These are phyloP conservation scores for Lordiphosa andalusiaca DNA, from an alignment of 2,888 invertebrate genomes.

Conservation along the genomic window DNA sequence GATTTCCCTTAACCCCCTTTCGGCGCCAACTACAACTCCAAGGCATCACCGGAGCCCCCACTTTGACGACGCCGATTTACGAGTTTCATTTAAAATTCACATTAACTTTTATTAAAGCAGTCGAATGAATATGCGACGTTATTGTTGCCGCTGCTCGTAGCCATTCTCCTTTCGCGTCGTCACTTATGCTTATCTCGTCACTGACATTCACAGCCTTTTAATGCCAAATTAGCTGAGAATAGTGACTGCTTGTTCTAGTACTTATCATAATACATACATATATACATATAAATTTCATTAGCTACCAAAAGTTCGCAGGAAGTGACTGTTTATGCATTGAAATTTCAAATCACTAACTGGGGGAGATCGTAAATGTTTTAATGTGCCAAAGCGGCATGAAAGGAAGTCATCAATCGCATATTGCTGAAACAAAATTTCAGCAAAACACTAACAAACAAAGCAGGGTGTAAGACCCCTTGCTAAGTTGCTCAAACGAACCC, in stretches of 20 bases:
- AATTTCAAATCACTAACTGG: too few relatives aligned
- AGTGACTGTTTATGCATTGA: too few relatives aligned
- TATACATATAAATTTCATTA: slow-evolving; percentile 8
- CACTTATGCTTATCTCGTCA: slow-evolving; percentile 11
- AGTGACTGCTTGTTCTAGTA: slow-evolving; percentile 44
- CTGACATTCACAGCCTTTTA: slow-evolving; percentile 51
- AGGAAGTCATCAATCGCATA: too few relatives aligned
- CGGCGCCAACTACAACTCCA: slow-evolving; percentile 34
- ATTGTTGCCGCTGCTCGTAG: slow-evolving; percentile 25
- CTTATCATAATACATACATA: slow-evolving; percentile 23
- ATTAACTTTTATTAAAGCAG: slow-evolving; percentile 67
- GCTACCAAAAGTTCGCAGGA: background rate
- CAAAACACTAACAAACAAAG: too few relatives aligned
- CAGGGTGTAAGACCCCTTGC: too few relatives aligned
- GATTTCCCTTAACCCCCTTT: slow-evolving; percentile 52
- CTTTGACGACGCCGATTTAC: slow-evolving; percentile 59
- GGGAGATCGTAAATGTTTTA: background rate
- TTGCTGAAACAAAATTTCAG: too few relatives aligned
- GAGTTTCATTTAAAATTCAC: slow-evolving; percentile 63
- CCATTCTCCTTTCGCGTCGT: slow-evolving; percentile 2
- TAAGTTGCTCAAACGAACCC: too few relatives aligned
- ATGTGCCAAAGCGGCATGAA: too few relatives aligned
- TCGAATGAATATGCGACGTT: slow-evolving; percentile 55
- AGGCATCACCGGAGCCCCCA: slow-evolving; percentile 34
- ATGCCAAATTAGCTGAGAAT: slow-evolving; percentile 57